A percentile compares a stretch with the other conserved stretches of the same genome.
These are phyloP conservation scores for Orthosia gracilis DNA, from an alignment of 2,888 invertebrate species.

Conservation along the genomic window DNA sequence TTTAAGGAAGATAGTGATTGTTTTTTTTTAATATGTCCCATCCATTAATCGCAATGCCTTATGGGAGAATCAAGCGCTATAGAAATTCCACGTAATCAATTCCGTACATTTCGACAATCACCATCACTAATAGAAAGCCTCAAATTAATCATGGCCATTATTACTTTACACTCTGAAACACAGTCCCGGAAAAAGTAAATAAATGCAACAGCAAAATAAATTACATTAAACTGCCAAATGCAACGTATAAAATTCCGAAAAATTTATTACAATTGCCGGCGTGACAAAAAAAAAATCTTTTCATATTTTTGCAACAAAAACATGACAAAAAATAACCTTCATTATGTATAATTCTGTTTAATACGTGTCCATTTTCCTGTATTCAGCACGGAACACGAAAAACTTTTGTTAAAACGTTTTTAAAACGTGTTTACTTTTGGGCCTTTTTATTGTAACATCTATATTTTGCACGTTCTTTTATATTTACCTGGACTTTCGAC, in stretches of 20 bases:
- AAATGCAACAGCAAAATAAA: not conserved
- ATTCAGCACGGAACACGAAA: constrained; percentile 16
- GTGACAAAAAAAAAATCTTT: not conserved
- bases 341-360: constrained; percentile 16
- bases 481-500: constrained; percentile 50
- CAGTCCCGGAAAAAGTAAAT: too few relatives aligned
- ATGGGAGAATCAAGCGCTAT: too few relatives aligned
- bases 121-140: too few relatives aligned
- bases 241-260: not conserved
- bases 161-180: not conserved
- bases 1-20: too few relatives aligned
- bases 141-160: not conserved
- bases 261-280: not conserved
- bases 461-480: constrained; percentile 24
- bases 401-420: too few relatives aligned
- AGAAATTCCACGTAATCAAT: too few relatives aligned
- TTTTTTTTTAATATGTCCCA: too few relatives aligned
- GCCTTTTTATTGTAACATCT: constrained; percentile 38
- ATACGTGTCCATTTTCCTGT: constrained; percentile 29
- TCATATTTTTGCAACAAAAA: not conserved
- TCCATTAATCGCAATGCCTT: too few relatives aligned
- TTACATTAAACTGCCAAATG: not conserved
- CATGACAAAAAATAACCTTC: constrained; percentile 2
- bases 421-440: constrained; percentile 14
- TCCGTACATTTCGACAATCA: too few relatives aligned